Conservation (phyloP, 2,888 invertebrate genomes). For the Unio pictorum region DNA sequence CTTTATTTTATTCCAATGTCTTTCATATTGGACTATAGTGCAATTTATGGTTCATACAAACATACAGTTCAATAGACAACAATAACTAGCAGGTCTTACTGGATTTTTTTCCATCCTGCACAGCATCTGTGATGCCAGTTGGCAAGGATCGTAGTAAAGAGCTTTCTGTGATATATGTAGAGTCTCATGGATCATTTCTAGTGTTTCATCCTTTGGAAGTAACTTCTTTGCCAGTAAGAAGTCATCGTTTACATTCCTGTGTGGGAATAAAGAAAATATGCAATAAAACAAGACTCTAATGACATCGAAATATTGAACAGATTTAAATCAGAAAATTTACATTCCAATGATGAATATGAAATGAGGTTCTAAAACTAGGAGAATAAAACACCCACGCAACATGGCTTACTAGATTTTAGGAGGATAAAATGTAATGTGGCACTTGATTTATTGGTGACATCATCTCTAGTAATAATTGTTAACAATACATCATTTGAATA, state of each 20-base stretch:
- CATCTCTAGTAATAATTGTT: too few relatives aligned
- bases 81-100: conserved; percentile 7
- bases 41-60: too few relatives aligned
- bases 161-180: conserved; percentile 55
- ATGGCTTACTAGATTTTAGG: too few relatives aligned
- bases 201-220: conserved; percentile 39
- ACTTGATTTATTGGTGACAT: too few relatives aligned
- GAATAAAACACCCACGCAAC: neutral
- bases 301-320: neutral
- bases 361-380: neutral
- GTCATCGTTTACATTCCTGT: conserved; percentile 49
- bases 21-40: too few relatives aligned
- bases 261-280: neutral
- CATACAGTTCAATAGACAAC: too few relatives aligned
- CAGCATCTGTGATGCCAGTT: conserved; percentile 39
- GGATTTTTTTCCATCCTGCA: conserved; percentile 30
- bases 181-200: conserved; percentile 37
- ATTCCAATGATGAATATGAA: neutral
- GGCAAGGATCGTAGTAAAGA: conserved; percentile 32
- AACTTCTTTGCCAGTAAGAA: conserved; percentile 31
- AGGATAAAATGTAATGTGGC: too few relatives aligned
- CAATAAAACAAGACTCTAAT: neutral
- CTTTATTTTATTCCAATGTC: too few relatives aligned
- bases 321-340: neutral
- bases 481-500: too few relatives aligned